phyloP scores from a whole-genome alignment of 2,888 invertebrate genomes.

The Iphiclides podalirius region DNA sequence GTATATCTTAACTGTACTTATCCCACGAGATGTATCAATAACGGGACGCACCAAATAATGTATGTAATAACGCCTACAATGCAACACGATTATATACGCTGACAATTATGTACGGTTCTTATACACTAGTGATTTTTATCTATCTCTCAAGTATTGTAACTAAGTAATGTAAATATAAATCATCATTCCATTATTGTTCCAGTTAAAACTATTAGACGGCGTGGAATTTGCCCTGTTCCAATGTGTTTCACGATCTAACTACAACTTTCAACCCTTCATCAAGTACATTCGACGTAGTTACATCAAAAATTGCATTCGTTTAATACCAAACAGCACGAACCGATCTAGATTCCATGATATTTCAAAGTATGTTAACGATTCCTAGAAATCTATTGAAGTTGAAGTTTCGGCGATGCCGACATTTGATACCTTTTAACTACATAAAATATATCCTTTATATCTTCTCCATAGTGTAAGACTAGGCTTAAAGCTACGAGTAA shows the following conservation, averaged over 20 bases:
- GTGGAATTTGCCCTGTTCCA: too few relatives aligned
- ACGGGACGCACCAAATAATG: slow-evolving; percentile 64
- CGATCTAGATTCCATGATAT: slow-evolving; percentile 61
- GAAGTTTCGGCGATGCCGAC: slow-evolving; percentile 37
- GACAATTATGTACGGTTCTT: slow-evolving; percentile 51
- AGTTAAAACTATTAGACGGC: slow-evolving; percentile 31
- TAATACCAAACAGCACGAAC: slow-evolving; percentile 70
- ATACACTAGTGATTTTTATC: slow-evolving; percentile 72
- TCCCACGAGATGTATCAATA: slow-evolving; percentile 41
- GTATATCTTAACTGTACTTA: slow-evolving; percentile 41
- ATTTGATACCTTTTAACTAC: slow-evolving; percentile 40
- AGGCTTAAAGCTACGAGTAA: slow-evolving; percentile 65
- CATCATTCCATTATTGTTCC: slow-evolving; percentile 62
- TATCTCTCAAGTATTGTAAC: slow-evolving; percentile 65
- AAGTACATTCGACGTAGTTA: slow-evolving; percentile 42
- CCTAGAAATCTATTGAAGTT: slow-evolving; percentile 44
- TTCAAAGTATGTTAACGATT: slow-evolving; percentile 52
- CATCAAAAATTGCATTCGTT: slow-evolving; percentile 74
- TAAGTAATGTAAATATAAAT: slow-evolving; percentile 68
- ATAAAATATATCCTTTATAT: slow-evolving; percentile 56
- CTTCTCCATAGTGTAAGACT: slow-evolving; percentile 71
- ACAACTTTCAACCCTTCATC: background rate
- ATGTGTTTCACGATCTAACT: slow-evolving; percentile 29
- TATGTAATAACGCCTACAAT: slow-evolving; percentile 46
- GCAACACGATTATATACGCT: slow-evolving; percentile 42